phyloP scores from a whole-genome alignment of 2,888 invertebrate genomes.

The Lottia scabra region DNA sequence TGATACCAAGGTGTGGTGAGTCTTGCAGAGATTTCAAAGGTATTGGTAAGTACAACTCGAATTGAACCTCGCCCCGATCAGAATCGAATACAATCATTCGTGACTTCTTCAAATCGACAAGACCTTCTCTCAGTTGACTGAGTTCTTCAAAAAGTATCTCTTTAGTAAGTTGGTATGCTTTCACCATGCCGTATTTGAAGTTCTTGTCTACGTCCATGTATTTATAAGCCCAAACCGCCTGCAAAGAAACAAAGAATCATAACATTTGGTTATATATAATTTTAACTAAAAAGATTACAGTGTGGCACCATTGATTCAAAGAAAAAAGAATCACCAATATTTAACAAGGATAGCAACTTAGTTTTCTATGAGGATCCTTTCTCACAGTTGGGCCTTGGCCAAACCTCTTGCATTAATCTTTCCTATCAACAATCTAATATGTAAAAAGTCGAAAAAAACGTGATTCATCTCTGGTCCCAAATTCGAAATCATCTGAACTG shows the following conservation, averaged over 20 bases:
- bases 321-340: no score
- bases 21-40: constrained; percentile 49
- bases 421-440: no score
- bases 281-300: no score
- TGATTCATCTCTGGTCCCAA: no score
- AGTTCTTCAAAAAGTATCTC: constrained; percentile 41
- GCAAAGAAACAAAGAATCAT: constrained; percentile 13
- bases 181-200: constrained; percentile 30
- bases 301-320: no score
- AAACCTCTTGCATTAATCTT: no score
- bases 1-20: constrained; percentile 38
- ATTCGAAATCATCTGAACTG: neutral
- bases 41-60: constrained; percentile 56
- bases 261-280: neutral
- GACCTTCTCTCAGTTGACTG: constrained; percentile 37
- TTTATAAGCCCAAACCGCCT: constrained; percentile 47
- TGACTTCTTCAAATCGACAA: constrained; percentile 55
- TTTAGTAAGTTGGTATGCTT: constrained; percentile 31
- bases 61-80: constrained; percentile 57
- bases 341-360: no score
- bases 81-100: constrained; percentile 59
- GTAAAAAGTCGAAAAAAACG: no score
- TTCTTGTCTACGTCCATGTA: constrained; percentile 48
- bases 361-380: no score
- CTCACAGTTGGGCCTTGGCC: no score